Base-by-base conservation (phyloP, 2,797 vertebrate species). In the Ctenopoma multispine region DNA sequence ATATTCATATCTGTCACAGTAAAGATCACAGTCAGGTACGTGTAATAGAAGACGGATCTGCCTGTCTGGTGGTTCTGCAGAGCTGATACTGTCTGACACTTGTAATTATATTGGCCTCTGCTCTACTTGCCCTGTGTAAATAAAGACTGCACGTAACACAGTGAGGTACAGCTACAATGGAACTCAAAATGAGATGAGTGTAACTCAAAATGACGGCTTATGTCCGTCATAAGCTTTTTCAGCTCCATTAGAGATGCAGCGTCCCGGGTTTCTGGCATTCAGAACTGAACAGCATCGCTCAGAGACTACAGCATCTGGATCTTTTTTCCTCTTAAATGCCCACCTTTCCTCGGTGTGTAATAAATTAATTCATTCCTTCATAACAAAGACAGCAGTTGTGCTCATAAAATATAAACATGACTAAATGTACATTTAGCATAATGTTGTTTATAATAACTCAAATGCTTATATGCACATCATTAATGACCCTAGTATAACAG, bases 41-140 rank as follows among this genome's bases (percentile, higher is more conserved):
- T 51, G 49, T 13, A 44, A 43, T 11, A 20, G 54, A n/a, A 54
- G 34, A 20, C 54, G 24, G 75, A 66, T 75, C 46, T 54, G 63
- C 72, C 69, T 46, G 58, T 41, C 47, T 68, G 27, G 7, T 60
- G 53, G 47, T 68, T 48, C n/a, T 54, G 53, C 20, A 38, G 21
- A 1, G 50, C 2, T 9, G 60, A 47, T 34, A 20, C 74, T 13
- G 57, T 24, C 6, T 7, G 68, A 69, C 63, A 41, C 29, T 44
- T 63, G 77, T 56, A 76, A 85, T 77, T 55, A 81, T 36, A 47
- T 18, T 27, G 47, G 41, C 67, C 75, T 48, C 13, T 0, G 57
- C 58, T 34, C 36, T 47, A 50, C 65, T 67, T 53, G 58, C 43
- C 31, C 57, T 29, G 51, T n/a, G n/a, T n/a, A n/a, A n/a, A n/a